Base-by-base conservation (phyloP, 2,888 invertebrate species). In the Serrognathus titanus region DNA sequence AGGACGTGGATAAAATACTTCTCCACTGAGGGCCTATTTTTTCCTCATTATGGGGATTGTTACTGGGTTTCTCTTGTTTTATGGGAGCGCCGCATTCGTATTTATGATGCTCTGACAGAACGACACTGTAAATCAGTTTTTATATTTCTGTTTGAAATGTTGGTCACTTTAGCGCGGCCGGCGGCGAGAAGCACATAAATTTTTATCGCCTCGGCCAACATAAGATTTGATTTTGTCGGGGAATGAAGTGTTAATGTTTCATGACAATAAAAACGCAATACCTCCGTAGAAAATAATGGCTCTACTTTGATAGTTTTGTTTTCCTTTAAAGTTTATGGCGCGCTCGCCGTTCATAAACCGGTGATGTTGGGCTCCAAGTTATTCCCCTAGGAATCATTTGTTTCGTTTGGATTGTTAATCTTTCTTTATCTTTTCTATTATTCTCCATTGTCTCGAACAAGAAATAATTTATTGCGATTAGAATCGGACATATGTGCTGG, bases 121-220 rank as follows among this genome's bases (percentile, higher is more conserved):
- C 43, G 43, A 43, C 43, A 9, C 43, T 10, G 43, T 43, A 43
- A 43, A 43, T 43, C 43, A 43, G 11, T 43, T 43, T 43, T 43
- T 43, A 13, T 11, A 20, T 20, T 10, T 13, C 16, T 20, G 43
- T 43, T 11, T 9, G 43, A 16, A 11, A 16, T 9, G 43, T n/a
- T 16, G 10, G 10, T 11, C 43, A 9, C 43, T 9, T 20, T 11
- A 10, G 9, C 12, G 43, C 12, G 43, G 10, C 9, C 43, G 10
- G 10, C 43, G 43, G 12, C 43, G 3, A 10, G n/a, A 7, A 43
- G 12, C 43, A 43, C 40, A 40, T 40, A 40, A 31, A 31, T 31
- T 40, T 40, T 40, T 40, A 40, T 13, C 40, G 40, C 11, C 40
- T 6, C 40, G 7, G 24, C 24, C 24, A 31, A 43, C 40, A 40